Evolutionary conservation across 2,797 vertebrate genomes (phyloP).

Genomic region (Hippocampus kuda): DNA sequence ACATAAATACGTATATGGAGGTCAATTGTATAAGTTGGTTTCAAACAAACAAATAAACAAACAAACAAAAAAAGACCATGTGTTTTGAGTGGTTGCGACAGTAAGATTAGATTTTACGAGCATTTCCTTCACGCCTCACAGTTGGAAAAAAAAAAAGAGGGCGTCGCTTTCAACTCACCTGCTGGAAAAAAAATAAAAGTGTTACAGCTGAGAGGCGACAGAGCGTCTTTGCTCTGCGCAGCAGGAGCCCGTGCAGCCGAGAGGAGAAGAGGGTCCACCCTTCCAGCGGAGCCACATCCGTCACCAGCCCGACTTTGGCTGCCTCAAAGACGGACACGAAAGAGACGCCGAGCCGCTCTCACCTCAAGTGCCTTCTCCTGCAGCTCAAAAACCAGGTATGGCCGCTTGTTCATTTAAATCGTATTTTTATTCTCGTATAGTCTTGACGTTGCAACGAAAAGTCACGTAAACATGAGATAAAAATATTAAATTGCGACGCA

Average conservation of each 20-base stretch:
- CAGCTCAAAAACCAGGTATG: slow-evolving; percentile 48
- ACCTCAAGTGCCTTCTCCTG: slow-evolving; percentile 41
- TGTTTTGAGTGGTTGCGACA: neutral
- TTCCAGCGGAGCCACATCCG: neutral
- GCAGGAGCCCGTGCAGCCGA: slow-evolving; percentile 13
- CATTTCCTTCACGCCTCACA: neutral
- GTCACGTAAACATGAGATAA: neutral
- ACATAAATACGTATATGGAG: neutral
- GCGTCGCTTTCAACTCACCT: slow-evolving; percentile 39
- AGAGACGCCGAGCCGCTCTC: slow-evolving; percentile 16
- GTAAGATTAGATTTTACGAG: neutral
- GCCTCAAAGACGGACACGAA: slow-evolving; percentile 19
- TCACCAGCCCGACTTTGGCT: slow-evolving; percentile 5
- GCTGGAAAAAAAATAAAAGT: slow-evolving; percentile 31
- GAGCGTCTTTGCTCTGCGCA: slow-evolving; percentile 13
- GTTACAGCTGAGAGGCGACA: slow-evolving; percentile 31
- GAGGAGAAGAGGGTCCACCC: neutral
- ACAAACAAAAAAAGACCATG: neutral
- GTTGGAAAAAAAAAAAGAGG: slow-evolving; percentile 4
- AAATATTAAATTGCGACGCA: slow-evolving; percentile 6
- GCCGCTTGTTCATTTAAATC: neutral
- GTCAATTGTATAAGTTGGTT: neutral
- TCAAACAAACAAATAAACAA: no score
- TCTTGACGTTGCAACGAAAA: neutral
- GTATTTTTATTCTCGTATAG: no score